Evolutionary conservation across 2,797 vertebrate genomes (phyloP), one percentile per base, ranked within the genome.

Genomic region (Dallia pectoralis): DNA sequence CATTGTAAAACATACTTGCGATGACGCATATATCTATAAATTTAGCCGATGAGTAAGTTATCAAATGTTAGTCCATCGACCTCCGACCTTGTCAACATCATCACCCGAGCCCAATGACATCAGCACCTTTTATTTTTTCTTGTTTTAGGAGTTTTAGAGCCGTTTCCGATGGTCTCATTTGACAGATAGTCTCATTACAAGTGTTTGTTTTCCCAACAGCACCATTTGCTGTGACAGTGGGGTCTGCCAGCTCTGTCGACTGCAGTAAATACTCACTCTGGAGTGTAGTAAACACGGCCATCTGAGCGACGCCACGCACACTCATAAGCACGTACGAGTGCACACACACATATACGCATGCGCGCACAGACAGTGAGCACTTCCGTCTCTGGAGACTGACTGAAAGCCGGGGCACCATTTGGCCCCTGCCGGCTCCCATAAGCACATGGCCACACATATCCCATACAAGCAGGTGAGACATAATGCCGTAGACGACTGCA

Each of bases 191-290:
- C 85, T 90, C 84, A 78, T 86, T 82, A 85, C 89, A 84, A 84
- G 84, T 84, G 88, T 87, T 85, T 92, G 90, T 91, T 93, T 91
- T 89, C 85, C 90, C 90, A 91, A 91, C 90, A 91, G 88, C 79
- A 81, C 90, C 91, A 91, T 91, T 91, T 92, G 90, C 90, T 89
- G 88, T 82, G 89, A 89, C 85, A 84, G 86, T 81, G 87, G 85
- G 87, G 84, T 87, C 84, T 89, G 90, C 89, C 88, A 89, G 84
- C 74, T 81, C 79, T 36, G 67, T 77, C 69, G 74, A 66, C 84
- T 80, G 83, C 83, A 83, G 84, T 79, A 81, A 88, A 87, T 71
- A 85, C 75, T 85, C 83, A 69, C 83, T 85, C 74, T 87, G 86
- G 81, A 83, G 83, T 70, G 87, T 79, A 77, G 87, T 89, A 90